phyloP scores from a whole-genome alignment of 1,140 invertebrate species.

The Cyclargus thomasi region DNA sequence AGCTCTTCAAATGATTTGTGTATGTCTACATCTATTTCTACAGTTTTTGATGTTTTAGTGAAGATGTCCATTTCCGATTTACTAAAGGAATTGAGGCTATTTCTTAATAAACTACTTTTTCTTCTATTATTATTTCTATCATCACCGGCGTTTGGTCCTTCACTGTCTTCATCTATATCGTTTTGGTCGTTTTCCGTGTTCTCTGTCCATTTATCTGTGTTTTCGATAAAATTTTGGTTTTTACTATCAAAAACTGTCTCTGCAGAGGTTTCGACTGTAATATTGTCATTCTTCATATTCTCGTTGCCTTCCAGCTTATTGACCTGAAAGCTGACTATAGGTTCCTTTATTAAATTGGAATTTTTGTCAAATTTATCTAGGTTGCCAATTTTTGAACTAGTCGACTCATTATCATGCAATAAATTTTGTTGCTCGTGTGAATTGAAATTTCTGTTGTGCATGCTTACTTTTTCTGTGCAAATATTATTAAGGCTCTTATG shows the following conservation, averaged over 20 bases:
- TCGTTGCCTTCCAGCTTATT: slow-evolving; percentile 21
- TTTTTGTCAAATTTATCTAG: slow-evolving; percentile 2
- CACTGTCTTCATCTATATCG: not conserved
- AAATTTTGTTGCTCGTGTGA: slow-evolving; percentile 7
- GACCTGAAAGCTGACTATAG: slow-evolving; percentile 12
- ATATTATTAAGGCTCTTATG: slow-evolving; percentile 49
- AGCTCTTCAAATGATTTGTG: slow-evolving; percentile 66
- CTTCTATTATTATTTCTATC: not conserved
- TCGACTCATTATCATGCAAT: slow-evolving; percentile 7
- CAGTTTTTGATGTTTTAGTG: slow-evolving; percentile 39
- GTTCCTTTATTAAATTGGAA: slow-evolving; percentile 9
- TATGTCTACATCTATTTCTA: slow-evolving; percentile 50
- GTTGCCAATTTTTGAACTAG: slow-evolving; percentile 9
- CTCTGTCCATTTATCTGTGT: not conserved
- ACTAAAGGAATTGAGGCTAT: slow-evolving; percentile 48
- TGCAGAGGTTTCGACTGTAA: not conserved
- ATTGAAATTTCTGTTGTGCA: slow-evolving; percentile 22
- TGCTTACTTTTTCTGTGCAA: slow-evolving; percentile 31
- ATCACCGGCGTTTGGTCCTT: not conserved
- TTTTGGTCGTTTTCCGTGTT: not conserved
- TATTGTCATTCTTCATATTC: slow-evolving; percentile 7
- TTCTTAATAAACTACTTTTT: not conserved
- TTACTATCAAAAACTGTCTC: slow-evolving; percentile 1
- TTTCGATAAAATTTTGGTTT: not conserved
- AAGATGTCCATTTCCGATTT: slow-evolving; percentile 72